Evolutionary conservation across 2,113 vertebrate genomes (phyloP).

Genomic region (Colistium nudipinnis): DNA sequence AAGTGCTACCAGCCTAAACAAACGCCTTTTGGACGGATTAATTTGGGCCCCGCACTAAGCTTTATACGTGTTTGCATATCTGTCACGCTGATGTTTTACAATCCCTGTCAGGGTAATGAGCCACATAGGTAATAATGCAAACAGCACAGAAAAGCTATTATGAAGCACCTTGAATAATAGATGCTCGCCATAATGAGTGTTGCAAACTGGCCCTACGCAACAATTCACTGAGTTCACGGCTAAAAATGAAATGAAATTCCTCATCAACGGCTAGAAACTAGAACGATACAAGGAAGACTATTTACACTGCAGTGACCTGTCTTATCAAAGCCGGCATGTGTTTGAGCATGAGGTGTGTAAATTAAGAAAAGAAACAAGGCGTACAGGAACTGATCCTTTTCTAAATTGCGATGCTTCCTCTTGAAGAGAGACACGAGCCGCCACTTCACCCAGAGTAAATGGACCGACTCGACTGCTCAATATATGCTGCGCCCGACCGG

Average conservation of each 20-base stretch:
- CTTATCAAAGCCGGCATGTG: slow-evolving; percentile 24
- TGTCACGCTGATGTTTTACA: slow-evolving; percentile 31
- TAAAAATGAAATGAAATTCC: slow-evolving; percentile 34
- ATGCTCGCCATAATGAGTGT: slow-evolving; percentile 39
- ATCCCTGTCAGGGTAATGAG: slow-evolving; percentile 51
- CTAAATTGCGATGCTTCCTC: neutral
- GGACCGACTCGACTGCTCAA: slow-evolving; percentile 15
- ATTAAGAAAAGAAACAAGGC: slow-evolving; percentile 4
- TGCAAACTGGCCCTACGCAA: slow-evolving; percentile 27
- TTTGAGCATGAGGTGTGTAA: slow-evolving; percentile 11
- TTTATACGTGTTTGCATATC: slow-evolving; percentile 56
- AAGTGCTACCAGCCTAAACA: slow-evolving; percentile 37
- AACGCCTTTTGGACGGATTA: slow-evolving; percentile 35
- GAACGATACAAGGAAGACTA: neutral
- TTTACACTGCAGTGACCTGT: slow-evolving; percentile 16
- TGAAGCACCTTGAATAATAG: slow-evolving; percentile 48
- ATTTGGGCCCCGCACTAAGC: slow-evolving; percentile 34
- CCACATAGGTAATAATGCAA: slow-evolving; percentile 59
- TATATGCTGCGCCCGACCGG: slow-evolving; percentile 23
- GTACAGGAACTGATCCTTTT: slow-evolving; percentile 3
- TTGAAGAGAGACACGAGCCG: slow-evolving; percentile 16
- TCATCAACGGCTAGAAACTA: slow-evolving; percentile 15
- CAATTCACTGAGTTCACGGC: slow-evolving; percentile 41
- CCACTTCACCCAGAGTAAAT: slow-evolving; percentile 16
- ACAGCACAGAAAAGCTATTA: slow-evolving; percentile 46